Base-by-base conservation (phyloP, 2,113 vertebrate species). In the Clarias gariepinus region DNA sequence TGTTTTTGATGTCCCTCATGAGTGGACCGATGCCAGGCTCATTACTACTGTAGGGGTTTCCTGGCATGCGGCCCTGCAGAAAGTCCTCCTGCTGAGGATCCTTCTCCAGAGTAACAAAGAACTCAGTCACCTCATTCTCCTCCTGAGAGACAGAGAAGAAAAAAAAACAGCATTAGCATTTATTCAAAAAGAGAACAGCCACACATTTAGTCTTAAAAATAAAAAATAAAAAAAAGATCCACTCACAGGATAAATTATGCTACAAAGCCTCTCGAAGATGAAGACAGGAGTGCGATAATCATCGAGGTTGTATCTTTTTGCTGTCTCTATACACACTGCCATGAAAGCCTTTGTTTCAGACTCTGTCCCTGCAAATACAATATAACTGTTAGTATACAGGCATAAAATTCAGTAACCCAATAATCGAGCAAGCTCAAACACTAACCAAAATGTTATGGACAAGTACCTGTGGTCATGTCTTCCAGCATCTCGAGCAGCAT, bases 1-100 rank as follows among this genome's bases (percentile, higher is more conserved):
- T 99, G 94, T 99, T 99, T 94, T 99, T 99, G 91, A 99, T 98
- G 92, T 99, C 98, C 89, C 98, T 96, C 98, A 99, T 99, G 0
- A 99, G 96, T 0, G 98, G 98, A 60, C 98, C 97, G 0, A 99
- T 98, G 90, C 98, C 98, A 0, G 98, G 98, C 90, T 99, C 98
- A 0, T 97, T 98, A 90, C 98, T 99, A 95, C 98, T 99, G 90
- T 99, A 99, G 0, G 98, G 98, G 89, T 99, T 99, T 63, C 98
- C 98, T 2, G 98, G 98, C 98, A 99, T 99, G 78, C 98, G 96
- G 82, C 98, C 98, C 92, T 99, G 98, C 87, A 99, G 93, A 92
- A 99, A 99, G 90, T 99, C 98, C 89, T 99, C 98, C 93, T 99
- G 98, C 91, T 99, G 98, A 57, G 98, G 98, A 94, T 99, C 98